phyloP scores from a whole-genome alignment of 2,113 vertebrate genomes.

The Cyanoliseus patagonus region DNA sequence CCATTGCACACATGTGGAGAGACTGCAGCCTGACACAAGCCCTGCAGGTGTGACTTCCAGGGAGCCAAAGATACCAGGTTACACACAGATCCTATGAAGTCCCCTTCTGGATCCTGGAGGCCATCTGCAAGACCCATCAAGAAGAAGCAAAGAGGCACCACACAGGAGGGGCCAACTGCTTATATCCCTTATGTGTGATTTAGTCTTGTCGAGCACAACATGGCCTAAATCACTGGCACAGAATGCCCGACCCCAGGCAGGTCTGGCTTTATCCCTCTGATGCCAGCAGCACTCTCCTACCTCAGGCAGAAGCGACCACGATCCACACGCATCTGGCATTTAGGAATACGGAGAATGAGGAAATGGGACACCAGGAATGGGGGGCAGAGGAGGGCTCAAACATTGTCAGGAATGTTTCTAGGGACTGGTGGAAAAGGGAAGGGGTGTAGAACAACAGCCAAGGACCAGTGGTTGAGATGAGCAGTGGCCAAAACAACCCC shows the following conservation, averaged over 20 bases:
- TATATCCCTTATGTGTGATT: fast-evolving
- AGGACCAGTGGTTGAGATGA: not conserved
- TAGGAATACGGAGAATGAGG: fast-evolving
- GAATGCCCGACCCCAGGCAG: fast-evolving
- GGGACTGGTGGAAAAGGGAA: not conserved
- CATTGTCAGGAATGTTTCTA: not conserved
- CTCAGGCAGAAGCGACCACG: not conserved
- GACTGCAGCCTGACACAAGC: not conserved
- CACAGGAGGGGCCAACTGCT: no score
- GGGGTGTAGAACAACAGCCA: not conserved
- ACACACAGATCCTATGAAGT: not conserved
- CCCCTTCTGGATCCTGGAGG: fast-evolving
- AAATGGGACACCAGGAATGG: not conserved
- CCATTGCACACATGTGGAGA: not conserved
- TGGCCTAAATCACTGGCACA: not conserved
- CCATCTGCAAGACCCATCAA: fast-evolving
- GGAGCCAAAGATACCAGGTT: not conserved
- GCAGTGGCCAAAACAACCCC: not conserved
- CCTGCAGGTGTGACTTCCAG: not conserved
- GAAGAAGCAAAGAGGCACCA: fast-evolving
- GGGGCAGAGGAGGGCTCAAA: not conserved
- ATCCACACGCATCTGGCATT: fast-evolving
- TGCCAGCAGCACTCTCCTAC: not conserved
- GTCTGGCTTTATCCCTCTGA: fast-evolving
- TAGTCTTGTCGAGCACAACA: fast-evolving